Evolutionary conservation across 1,140 invertebrate species (phyloP).

Genomic region (Penaeus chinensis): DNA sequence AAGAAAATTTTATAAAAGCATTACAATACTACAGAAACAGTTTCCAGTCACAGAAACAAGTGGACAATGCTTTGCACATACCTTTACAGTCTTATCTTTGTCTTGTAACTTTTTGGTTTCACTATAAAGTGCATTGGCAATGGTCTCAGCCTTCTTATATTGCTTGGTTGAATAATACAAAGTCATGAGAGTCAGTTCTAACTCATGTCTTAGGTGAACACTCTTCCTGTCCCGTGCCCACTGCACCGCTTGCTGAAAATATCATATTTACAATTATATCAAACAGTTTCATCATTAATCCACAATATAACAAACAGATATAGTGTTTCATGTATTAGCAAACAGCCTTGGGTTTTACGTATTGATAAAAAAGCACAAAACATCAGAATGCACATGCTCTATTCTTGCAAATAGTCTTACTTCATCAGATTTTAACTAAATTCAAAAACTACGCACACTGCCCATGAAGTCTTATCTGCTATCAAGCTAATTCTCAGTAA

Average conservation of each 20-base stretch:
- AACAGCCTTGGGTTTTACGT: too few species aligned
- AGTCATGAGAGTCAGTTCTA: constrained; percentile 38
- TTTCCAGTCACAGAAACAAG: background rate
- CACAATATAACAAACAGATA: too few species aligned
- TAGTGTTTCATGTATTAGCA: too few species aligned
- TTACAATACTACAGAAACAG: background rate
- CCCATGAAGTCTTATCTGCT: too few species aligned
- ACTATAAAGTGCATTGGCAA: constrained; percentile 37
- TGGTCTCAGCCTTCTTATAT: constrained; percentile 35
- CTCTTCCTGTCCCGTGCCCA: constrained; percentile 44
- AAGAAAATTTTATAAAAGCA: background rate
- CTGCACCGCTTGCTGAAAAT: constrained; percentile 40
- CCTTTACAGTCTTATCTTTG: constrained; percentile 49
- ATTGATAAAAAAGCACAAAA: too few species aligned
- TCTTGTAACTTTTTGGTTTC: constrained; percentile 50
- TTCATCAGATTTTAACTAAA: too few species aligned
- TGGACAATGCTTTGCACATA: background rate
- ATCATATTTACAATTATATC: background rate
- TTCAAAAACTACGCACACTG: too few species aligned
- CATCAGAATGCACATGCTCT: too few species aligned
- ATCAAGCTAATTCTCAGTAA: too few species aligned
- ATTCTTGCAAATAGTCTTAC: too few species aligned
- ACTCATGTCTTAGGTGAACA: constrained; percentile 39
- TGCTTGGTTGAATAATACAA: constrained; percentile 36
- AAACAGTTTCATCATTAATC: too few species aligned